Evolutionary conservation across 2,797 vertebrate species (phyloP).

Genomic region (Rhinogobio ventralis): DNA sequence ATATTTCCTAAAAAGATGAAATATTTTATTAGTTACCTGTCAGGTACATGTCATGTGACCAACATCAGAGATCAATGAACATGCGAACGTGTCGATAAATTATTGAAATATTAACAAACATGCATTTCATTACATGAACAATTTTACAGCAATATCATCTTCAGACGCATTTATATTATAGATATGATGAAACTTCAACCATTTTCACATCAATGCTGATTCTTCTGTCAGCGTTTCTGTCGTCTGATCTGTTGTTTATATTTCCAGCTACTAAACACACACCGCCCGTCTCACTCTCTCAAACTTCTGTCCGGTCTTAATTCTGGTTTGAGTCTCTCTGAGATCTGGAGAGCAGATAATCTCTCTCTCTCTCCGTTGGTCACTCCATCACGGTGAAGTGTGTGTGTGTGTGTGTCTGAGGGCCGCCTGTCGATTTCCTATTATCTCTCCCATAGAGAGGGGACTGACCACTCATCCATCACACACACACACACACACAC

Average conservation of each 20-base stretch:
- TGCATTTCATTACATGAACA: too few relatives aligned
- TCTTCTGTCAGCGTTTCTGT: too few relatives aligned
- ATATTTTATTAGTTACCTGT: too few relatives aligned
- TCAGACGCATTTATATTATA: too few relatives aligned
- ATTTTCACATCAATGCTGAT: too few relatives aligned
- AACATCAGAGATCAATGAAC: neutral
- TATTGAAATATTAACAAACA: neutral
- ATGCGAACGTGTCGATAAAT: neutral
- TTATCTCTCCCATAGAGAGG: constrained; percentile 82
- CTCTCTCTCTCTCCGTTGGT: constrained; percentile 31
- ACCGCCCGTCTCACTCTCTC: neutral
- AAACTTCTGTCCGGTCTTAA: neutral
- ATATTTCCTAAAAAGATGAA: too few relatives aligned
- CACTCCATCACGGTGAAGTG: constrained; percentile 35
- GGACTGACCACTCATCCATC: constrained; percentile 81
- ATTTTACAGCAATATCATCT: neutral
- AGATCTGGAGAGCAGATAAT: constrained; percentile 37
- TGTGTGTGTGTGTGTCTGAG: constrained; percentile 34
- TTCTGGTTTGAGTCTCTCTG: neutral
- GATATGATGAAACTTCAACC: too few relatives aligned
- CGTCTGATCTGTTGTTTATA: too few relatives aligned
- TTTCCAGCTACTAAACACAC: too few relatives aligned
- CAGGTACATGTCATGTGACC: too few relatives aligned
- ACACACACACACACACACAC: constrained; percentile 66
- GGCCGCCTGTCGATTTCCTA: constrained; percentile 85